Conservation (phyloP, 2,888 invertebrate species). For the Therioaphis trifolii region DNA sequence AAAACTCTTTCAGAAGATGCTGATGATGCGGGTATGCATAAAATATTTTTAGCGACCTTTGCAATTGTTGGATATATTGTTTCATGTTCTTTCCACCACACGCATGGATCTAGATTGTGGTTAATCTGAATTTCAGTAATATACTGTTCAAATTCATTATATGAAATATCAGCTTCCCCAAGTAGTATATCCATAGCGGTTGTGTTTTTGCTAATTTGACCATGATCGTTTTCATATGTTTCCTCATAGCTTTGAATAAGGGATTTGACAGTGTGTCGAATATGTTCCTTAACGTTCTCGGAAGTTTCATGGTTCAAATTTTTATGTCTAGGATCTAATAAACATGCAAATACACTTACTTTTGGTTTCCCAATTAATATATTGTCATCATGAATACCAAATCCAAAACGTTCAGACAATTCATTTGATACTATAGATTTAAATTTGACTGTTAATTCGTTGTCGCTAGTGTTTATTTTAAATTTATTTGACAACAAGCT, state of each 20-base stretch:
- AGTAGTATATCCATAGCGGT: slow-evolving; percentile 13
- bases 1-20: no score
- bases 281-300: slow-evolving; percentile 2
- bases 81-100: no score
- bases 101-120: no score
- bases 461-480: slow-evolving; percentile 6
- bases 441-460: slow-evolving; percentile 8
- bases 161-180: neutral
- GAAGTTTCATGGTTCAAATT: slow-evolving; percentile 11
- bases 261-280: neutral
- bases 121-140: no score
- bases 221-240: neutral
- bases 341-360: slow-evolving; percentile 12
- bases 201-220: neutral
- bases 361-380: neutral
- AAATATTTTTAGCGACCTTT: no score
- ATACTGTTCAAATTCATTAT: slow-evolving; percentile 13
- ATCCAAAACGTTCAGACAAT: slow-evolving; percentile 4
- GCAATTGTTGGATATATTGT: no score
- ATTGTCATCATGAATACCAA: neutral
- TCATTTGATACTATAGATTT: neutral
- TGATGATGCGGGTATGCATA: no score
- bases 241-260: slow-evolving; percentile 8
- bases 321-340: slow-evolving; percentile 14
- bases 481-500: neutral